A percentile compares a stretch with the other conserved stretches of the same genome.
Conservation (phyloP, 2,888 invertebrate genomes). For the Coleophora deauratella region DNA sequence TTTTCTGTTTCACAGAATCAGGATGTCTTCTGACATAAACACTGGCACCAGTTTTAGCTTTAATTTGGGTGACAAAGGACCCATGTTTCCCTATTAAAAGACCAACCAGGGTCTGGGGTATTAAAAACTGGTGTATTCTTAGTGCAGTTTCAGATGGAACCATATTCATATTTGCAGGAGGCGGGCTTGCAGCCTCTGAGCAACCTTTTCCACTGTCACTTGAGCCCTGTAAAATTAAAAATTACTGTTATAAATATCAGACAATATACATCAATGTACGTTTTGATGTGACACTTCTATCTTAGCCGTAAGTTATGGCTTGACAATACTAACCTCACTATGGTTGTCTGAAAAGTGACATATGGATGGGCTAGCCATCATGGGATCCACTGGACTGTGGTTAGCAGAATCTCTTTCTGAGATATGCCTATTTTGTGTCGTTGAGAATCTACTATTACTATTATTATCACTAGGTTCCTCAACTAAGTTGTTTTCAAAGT, state of each 20-base stretch:
- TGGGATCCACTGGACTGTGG: conserved; percentile 83
- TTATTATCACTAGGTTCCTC: conserved; percentile 47
- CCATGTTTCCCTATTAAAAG: conserved; percentile 91
- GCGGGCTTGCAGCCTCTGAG: conserved; percentile 81
- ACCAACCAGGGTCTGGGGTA: conserved; percentile 86
- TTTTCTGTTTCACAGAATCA: conserved; percentile 81
- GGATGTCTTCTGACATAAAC: conserved; percentile 87
- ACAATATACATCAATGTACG: no score
- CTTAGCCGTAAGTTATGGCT: no score
- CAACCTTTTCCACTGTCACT: conserved; percentile 90
- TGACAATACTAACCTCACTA: conserved; percentile 75
- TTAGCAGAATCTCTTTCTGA: conserved; percentile 82
- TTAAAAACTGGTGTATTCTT: conserved; percentile 81
- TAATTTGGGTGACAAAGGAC: conserved; percentile 85
- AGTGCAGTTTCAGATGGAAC: conserved; percentile 58
- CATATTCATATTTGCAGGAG: conserved; percentile 74
- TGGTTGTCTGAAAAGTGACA: conserved; percentile 81
- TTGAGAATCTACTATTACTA: conserved; percentile 49
- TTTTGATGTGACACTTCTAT: no score
- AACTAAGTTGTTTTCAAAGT: conserved; percentile 44
- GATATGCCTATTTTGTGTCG: conserved; percentile 50
- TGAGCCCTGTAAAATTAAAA: conserved; percentile 73
- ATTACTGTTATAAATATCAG: neutral
- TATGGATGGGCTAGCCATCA: conserved; percentile 79
- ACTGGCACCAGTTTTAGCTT: conserved; percentile 84